These are phyloP conservation scores for Rhimphoctona megacephalus DNA, from an alignment of 2,888 invertebrate species.

Conservation along the genomic window DNA sequence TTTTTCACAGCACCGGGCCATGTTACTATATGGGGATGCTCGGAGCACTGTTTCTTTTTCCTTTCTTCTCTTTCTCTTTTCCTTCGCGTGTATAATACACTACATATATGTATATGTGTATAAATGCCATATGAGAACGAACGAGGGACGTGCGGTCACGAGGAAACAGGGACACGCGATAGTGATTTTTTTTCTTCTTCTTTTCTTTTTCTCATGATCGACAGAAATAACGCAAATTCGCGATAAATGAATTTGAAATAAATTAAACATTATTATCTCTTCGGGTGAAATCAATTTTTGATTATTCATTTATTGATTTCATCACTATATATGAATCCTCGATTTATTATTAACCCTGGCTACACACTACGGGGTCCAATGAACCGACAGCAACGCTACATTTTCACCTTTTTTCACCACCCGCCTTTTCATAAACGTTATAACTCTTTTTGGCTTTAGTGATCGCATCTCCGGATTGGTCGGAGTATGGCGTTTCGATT, in stretches of 20 bases:
- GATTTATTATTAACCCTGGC: no score
- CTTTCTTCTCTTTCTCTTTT: constrained; percentile 36
- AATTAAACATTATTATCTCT: neutral
- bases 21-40: constrained; percentile 53
- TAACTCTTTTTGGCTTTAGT: no score
- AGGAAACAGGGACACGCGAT: constrained; percentile 67
- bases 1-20: constrained; percentile 73
- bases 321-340: neutral
- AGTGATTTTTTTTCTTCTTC: constrained; percentile 58
- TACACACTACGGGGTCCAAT: no score
- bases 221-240: neutral
- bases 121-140: constrained; percentile 49
- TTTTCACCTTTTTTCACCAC: no score
- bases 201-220: neutral
- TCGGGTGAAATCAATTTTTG: neutral
- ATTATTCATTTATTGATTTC: no score
- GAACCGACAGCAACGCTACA: no score
- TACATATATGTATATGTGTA: constrained; percentile 13
- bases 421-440: no score
- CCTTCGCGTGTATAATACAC: constrained; percentile 32
- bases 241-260: neutral
- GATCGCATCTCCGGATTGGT: no score
- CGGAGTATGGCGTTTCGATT: no score
- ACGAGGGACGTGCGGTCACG: constrained; percentile 49
- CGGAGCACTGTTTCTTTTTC: constrained; percentile 43